A percentile compares a stretch with the other conserved stretches of the same genome.
These are phyloP conservation scores for Euwallacea similis DNA, from an alignment of 1,140 invertebrate genomes.

Conservation along the genomic window DNA sequence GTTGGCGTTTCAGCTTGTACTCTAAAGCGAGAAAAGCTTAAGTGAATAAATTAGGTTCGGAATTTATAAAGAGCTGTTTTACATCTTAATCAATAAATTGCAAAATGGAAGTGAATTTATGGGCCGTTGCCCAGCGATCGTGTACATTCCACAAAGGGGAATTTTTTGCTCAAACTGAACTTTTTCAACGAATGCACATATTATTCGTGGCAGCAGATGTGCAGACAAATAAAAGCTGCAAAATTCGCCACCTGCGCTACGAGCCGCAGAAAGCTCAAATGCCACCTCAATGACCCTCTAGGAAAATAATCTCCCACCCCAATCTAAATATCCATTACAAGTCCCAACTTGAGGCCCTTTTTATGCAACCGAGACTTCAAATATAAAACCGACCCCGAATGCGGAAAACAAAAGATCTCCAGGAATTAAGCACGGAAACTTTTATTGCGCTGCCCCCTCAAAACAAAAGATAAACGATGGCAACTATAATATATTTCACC, in stretches of 20 bases:
- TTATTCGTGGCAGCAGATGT: no score
- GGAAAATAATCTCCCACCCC: not conserved
- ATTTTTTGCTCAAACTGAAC: no score
- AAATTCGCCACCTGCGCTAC: no score
- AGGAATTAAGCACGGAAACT: slow-evolving; percentile 16
- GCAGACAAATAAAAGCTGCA: no score
- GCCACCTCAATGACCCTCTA: no score
- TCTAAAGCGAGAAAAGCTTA: slow-evolving; percentile 25
- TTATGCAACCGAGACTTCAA: not conserved
- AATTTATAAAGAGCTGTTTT: slow-evolving; percentile 14
- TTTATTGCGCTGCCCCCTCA: slow-evolving; percentile 20
- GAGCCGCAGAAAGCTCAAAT: no score
- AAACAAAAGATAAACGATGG: slow-evolving; percentile 26
- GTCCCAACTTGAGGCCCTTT: not conserved
- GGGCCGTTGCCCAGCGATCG: not conserved
- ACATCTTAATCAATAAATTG: slow-evolving; percentile 18
- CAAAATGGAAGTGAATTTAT: slow-evolving; percentile 11
- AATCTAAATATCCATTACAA: slow-evolving; percentile 5
- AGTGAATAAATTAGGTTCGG: slow-evolving; percentile 14
- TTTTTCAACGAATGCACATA: no score
- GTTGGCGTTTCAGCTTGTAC: slow-evolving; percentile 22
- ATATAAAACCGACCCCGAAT: slow-evolving; percentile 5
- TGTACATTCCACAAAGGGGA: no score
- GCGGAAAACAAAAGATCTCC: not conserved
- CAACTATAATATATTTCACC: slow-evolving; percentile 24